Percentiles rank a stretch among this genome's conserved stretches.
phyloP scores from a whole-genome alignment of 2,888 invertebrate genomes.

The Diadegma fenestrale region DNA sequence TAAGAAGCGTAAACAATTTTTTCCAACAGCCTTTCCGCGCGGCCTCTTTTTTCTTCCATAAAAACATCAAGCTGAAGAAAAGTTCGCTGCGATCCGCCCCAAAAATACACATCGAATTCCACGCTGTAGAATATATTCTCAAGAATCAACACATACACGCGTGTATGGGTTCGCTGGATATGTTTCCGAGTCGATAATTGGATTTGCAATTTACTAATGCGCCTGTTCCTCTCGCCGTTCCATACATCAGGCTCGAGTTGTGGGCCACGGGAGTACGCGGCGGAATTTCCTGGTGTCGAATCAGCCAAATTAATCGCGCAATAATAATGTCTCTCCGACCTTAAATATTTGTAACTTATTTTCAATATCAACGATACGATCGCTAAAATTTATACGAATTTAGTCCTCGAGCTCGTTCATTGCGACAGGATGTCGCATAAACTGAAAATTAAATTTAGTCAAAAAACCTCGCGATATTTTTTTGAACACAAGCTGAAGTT shows the following conservation, averaged over 20 bases:
- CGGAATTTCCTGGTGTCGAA: neutral
- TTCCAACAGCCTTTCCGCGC: neutral
- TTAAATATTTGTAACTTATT: slow-evolving; percentile 15
- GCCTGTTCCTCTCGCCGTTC: slow-evolving; percentile 16
- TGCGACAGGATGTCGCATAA: slow-evolving; percentile 17
- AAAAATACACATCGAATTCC: slow-evolving; percentile 33
- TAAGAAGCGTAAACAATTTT: slow-evolving; percentile 28
- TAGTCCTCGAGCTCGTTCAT: slow-evolving; percentile 13
- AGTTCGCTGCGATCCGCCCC: slow-evolving; percentile 16
- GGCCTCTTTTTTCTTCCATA: neutral
- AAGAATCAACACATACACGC: neutral
- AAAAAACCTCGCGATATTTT: no score
- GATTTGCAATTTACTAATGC: slow-evolving; percentile 63
- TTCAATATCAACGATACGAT: slow-evolving; percentile 26
- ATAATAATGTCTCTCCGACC: slow-evolving; percentile 12
- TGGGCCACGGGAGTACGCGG: neutral
- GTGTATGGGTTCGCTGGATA: neutral
- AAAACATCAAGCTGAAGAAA: neutral
- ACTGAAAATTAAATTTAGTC: no score
- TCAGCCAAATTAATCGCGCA: slow-evolving; percentile 51
- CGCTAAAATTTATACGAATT: neutral
- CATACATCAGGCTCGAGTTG: slow-evolving; percentile 29
- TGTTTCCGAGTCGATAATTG: slow-evolving; percentile 59
- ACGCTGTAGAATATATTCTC: neutral
- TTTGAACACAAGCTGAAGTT: no score